phyloP scores from a whole-genome alignment of 2,113 vertebrate species.

The Falco punctatus region DNA sequence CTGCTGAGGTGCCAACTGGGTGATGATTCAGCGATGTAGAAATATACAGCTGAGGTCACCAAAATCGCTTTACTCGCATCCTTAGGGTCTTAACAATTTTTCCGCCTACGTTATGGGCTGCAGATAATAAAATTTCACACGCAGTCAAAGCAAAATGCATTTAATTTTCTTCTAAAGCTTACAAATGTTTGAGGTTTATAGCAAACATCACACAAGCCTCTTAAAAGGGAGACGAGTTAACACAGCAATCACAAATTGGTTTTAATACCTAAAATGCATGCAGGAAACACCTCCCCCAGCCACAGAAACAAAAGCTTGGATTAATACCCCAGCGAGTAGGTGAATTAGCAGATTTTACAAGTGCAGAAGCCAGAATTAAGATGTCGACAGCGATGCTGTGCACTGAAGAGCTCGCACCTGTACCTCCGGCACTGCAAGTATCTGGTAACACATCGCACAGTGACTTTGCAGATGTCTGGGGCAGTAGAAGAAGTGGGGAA shows the following conservation, averaged over 20 bases:
- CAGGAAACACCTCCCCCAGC: neutral
- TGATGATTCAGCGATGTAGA: neutral
- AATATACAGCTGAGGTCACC: constrained; percentile 24
- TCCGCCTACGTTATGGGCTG: neutral
- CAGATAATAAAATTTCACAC: neutral
- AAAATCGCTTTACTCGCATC: neutral
- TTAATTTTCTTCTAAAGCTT: neutral
- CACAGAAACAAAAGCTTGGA: neutral
- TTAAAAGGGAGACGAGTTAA: neutral
- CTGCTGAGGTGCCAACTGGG: neutral
- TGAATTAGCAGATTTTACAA: neutral
- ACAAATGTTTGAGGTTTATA: neutral
- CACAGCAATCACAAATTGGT: neutral
- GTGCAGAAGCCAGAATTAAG: neutral
- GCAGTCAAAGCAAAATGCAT: neutral
- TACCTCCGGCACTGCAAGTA: fast-evolving
- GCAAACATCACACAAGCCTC: neutral
- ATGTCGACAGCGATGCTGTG: neutral
- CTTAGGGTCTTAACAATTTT: neutral
- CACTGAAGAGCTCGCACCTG: neutral
- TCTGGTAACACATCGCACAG: fast-evolving
- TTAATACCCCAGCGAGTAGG: neutral
- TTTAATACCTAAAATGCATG: fast-evolving
- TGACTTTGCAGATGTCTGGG: neutral
- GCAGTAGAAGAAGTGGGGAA: neutral